Percentiles rank a stretch among this genome's conserved stretches.
Conservation (phyloP, 2,797 vertebrate species). For the Onychomys torridus region DNA sequence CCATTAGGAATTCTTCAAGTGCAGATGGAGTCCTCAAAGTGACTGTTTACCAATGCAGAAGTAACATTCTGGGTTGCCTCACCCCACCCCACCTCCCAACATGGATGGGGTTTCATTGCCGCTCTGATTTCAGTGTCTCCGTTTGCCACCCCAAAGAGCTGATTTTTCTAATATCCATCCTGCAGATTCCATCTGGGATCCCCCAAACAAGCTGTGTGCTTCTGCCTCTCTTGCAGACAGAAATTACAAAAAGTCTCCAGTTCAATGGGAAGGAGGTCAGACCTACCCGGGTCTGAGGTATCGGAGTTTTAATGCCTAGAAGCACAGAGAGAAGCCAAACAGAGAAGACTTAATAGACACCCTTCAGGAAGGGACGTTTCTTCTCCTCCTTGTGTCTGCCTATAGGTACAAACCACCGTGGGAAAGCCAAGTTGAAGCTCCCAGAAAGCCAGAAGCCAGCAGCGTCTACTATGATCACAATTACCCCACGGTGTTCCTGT, state of each 20-base stretch:
- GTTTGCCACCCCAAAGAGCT: conserved; percentile 71
- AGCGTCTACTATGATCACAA: conserved; percentile 58
- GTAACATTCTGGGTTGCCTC: conserved; percentile 48
- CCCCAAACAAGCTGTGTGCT: conserved; percentile 81
- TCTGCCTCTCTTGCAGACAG: conserved; percentile 67
- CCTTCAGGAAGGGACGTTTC: neutral
- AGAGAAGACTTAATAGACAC: neutral
- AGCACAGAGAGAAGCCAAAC: neutral
- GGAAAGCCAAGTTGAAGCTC: conserved; percentile 46
- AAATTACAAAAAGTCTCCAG: conserved; percentile 58
- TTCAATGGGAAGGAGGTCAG: conserved; percentile 17
- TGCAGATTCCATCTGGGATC: conserved; percentile 83
- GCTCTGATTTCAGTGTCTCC: conserved; percentile 71
- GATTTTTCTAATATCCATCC: conserved; percentile 81
- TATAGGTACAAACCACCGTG: neutral
- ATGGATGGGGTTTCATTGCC: conserved; percentile 25
- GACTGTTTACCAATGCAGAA: conserved; percentile 63
- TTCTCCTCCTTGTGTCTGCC: neutral
- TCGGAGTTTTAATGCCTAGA: neutral
- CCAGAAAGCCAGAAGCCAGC: conserved; percentile 31
- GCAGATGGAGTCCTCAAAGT: conserved; percentile 51
- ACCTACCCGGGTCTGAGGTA: neutral
- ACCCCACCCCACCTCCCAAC: conserved; percentile 48
- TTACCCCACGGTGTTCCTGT: conserved; percentile 18
- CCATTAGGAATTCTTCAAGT: conserved; percentile 72